These are phyloP conservation scores for Acronicta aceris DNA, from an alignment of 2,888 invertebrate species.

Conservation along the genomic window DNA sequence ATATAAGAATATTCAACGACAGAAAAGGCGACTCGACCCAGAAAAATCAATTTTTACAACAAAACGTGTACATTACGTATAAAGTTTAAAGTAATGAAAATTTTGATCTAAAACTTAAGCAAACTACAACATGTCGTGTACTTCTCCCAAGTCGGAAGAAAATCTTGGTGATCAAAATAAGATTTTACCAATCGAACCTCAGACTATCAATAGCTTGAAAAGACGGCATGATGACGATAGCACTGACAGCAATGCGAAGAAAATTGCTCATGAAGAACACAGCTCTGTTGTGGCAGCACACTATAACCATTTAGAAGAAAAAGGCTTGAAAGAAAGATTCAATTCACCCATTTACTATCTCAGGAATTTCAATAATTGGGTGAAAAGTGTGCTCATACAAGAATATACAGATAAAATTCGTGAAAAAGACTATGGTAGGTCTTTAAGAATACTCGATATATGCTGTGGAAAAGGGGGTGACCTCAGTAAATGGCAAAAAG, in stretches of 20 bases:
- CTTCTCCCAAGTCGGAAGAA: conserved; percentile 22
- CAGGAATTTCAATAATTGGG: conserved; percentile 99
- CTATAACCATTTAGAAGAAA: conserved; percentile 97
- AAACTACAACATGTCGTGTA: conserved; percentile 35
- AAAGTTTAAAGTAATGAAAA: conserved; percentile 17
- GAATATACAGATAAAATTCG: conserved; percentile 92
- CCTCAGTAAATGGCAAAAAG: conserved; percentile 98
- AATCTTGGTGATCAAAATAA: conserved; percentile 39
- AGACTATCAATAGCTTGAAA: conserved; percentile 9
- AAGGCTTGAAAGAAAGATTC: conserved; percentile 93
- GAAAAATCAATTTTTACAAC: too few relatives aligned
- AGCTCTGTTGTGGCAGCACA: conserved; percentile 95
- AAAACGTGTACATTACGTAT: too few relatives aligned
- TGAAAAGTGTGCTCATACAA: conserved; percentile 98
- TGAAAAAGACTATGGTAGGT: conserved; percentile 91
- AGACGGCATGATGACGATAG: conserved; percentile 28
- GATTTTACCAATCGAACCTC: conserved; percentile 17
- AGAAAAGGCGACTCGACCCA: too few relatives aligned
- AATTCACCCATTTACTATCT: conserved; percentile 97
- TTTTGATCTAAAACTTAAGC: conserved; percentile 5
- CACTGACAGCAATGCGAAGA: conserved; percentile 16
- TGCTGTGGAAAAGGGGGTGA: conserved; percentile 99
- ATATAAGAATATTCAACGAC: too few relatives aligned
- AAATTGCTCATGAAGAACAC: conserved; percentile 74
- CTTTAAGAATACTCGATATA: conserved; percentile 95